These are phyloP conservation scores for Sander vitreus DNA, from an alignment of 2,113 vertebrate genomes.

Conservation along the genomic window DNA sequence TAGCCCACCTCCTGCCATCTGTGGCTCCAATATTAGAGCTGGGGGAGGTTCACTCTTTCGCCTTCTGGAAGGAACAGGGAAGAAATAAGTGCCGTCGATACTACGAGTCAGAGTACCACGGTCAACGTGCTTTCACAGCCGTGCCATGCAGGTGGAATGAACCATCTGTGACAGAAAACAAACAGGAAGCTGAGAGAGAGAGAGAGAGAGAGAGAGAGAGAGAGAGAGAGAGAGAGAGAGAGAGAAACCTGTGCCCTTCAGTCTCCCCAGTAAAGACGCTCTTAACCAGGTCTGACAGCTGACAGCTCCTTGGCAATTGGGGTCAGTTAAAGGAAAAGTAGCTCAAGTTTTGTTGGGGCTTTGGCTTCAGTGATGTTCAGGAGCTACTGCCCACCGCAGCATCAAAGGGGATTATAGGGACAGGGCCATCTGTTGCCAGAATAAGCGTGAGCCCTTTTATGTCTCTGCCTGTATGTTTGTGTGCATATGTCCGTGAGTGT, in stretches of 20 bases:
- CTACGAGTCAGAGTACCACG: slow-evolving; percentile 40
- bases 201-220: slow-evolving; percentile 34
- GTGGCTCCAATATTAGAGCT: slow-evolving; percentile 67
- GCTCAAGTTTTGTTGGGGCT: slow-evolving; percentile 85
- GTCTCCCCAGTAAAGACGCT: slow-evolving; percentile 76
- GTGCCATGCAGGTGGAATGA: slow-evolving; percentile 62
- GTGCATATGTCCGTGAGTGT: slow-evolving; percentile 34
- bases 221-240: slow-evolving; percentile 8
- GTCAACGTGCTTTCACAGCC: slow-evolving; percentile 54
- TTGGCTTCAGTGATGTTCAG: slow-evolving; percentile 83
- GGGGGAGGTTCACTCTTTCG: slow-evolving; percentile 43
- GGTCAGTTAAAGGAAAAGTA: slow-evolving; percentile 88
- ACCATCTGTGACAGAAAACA: slow-evolving; percentile 69
- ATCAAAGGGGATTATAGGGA: slow-evolving; percentile 87
- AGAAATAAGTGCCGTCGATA: slow-evolving; percentile 48
- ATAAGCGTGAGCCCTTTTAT: slow-evolving; percentile 82
- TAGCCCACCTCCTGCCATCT: slow-evolving; percentile 81
- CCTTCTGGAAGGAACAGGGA: slow-evolving; percentile 46
- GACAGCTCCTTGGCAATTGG: slow-evolving; percentile 84
- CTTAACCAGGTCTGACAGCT: slow-evolving; percentile 85
- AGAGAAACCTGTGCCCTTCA: slow-evolving; percentile 78
- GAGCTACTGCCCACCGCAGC: slow-evolving; percentile 85
- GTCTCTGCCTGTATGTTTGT: slow-evolving; percentile 74
- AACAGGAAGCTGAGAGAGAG: slow-evolving; percentile 72
- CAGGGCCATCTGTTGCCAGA: slow-evolving; percentile 85